These are phyloP conservation scores for Himantopus leucocephalus DNA, from an alignment of 2,113 vertebrate species.

Conservation along the genomic window DNA sequence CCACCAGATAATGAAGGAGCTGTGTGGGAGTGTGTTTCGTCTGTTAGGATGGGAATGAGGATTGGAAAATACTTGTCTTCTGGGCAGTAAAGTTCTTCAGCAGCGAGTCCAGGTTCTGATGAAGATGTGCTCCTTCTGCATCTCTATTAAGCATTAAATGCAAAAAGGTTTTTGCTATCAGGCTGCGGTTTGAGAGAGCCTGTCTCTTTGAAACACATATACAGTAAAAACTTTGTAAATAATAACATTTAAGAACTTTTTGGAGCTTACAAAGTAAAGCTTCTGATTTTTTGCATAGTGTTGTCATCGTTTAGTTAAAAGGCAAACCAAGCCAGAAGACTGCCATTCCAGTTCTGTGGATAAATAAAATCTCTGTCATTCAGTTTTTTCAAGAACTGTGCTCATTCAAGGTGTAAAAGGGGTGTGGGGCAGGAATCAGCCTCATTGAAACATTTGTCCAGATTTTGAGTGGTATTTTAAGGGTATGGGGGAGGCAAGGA, in stretches of 20 bases:
- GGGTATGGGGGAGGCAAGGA: not conserved
- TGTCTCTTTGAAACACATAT: not conserved
- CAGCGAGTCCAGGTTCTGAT: not conserved
- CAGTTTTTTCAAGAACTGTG: not conserved
- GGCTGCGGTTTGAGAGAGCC: not conserved
- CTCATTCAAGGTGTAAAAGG: not conserved
- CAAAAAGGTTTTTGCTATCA: not conserved
- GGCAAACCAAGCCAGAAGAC: not conserved
- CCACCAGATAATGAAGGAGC: not conserved
- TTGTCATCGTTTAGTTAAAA: not conserved
- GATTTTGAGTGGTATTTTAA: conserved; percentile 38
- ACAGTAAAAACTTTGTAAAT: not conserved
- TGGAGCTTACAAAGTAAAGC: not conserved
- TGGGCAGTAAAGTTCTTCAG: not conserved
- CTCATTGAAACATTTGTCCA: not conserved
- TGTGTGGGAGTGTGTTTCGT: not conserved
- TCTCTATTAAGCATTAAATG: not conserved
- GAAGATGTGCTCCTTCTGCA: not conserved
- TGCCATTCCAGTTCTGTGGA: not conserved
- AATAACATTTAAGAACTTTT: not conserved
- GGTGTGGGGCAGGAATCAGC: not conserved
- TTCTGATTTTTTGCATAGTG: not conserved
- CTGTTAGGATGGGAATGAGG: not conserved
- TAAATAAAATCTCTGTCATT: not conserved
- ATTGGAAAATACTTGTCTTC: not conserved